Conservation (phyloP, 2,113 vertebrate genomes). For the Callipepla squamata region DNA sequence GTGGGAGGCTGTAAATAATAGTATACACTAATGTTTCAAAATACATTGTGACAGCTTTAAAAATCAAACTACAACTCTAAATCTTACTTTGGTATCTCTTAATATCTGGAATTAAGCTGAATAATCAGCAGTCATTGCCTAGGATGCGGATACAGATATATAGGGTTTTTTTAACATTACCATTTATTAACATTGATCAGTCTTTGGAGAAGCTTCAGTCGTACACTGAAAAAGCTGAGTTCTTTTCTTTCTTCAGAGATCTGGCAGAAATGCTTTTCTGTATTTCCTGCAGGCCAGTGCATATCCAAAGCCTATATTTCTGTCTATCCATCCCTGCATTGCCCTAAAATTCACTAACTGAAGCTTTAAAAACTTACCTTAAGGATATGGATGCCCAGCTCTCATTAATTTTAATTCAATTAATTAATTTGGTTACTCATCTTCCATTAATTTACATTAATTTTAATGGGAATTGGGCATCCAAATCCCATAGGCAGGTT, state of each 20-base stretch:
- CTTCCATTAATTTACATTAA: constrained; percentile 53
- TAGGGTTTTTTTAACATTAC: not conserved
- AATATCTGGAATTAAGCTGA: constrained; percentile 17
- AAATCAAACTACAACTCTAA: constrained; percentile 51
- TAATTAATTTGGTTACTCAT: constrained; percentile 61
- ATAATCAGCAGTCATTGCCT: not conserved
- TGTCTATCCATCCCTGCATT: not conserved
- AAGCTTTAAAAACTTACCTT: constrained; percentile 29
- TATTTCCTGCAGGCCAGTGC: not conserved
- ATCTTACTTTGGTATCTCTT: constrained; percentile 38
- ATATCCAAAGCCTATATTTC: not conserved
- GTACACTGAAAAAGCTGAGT: not conserved
- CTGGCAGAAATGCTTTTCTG: not conserved
- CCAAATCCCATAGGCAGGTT: constrained; percentile 48
- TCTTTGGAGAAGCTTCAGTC: not conserved
- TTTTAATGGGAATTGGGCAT: constrained; percentile 64
- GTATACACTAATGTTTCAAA: constrained; percentile 30
- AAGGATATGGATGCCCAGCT: constrained; percentile 47
- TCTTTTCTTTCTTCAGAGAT: not conserved
- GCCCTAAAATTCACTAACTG: constrained; percentile 10
- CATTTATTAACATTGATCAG: not conserved
- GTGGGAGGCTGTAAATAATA: constrained; percentile 35
- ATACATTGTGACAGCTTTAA: constrained; percentile 53
- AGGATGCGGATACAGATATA: not conserved
- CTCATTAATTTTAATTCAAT: constrained; percentile 66